phyloP scores from a whole-genome alignment of 2,888 invertebrate species.

The Tenthredo amoena region DNA sequence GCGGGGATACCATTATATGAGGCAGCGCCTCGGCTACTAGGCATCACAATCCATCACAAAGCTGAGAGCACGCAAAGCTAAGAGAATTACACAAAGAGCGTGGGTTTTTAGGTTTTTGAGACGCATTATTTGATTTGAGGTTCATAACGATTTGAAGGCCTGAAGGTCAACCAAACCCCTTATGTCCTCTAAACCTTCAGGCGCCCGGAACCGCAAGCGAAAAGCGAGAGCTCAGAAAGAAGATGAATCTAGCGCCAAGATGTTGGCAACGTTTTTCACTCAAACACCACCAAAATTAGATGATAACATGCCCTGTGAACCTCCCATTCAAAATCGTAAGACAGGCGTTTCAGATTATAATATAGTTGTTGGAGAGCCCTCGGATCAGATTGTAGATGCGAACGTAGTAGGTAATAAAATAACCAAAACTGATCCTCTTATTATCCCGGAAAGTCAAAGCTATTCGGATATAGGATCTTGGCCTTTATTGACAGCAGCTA shows the following conservation, averaged over 20 bases:
- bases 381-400: neutral
- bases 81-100: too few relatives aligned
- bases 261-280: neutral
- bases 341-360: too few relatives aligned
- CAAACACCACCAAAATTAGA: neutral
- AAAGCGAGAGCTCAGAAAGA: constrained; percentile 22
- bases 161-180: too few relatives aligned
- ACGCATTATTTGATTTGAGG: too few relatives aligned
- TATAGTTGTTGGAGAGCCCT: neutral
- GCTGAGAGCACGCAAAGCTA: too few relatives aligned
- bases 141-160: too few relatives aligned
- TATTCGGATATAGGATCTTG: constrained; percentile 20
- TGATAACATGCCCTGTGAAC: neutral
- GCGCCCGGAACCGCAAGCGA: constrained; percentile 10
- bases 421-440: constrained; percentile 3
- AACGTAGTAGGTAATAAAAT: neutral
- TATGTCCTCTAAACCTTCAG: too few relatives aligned
- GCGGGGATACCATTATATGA: too few relatives aligned
- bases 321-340: too few relatives aligned
- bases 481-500: constrained; percentile 12
- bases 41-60: neutral
- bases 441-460: constrained; percentile 3
- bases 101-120: too few relatives aligned
- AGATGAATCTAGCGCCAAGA: neutral
- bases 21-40: too few relatives aligned